These are phyloP conservation scores for Phyllotreta cruciferae DNA, from an alignment of 2,888 invertebrate species.

Conservation along the genomic window DNA sequence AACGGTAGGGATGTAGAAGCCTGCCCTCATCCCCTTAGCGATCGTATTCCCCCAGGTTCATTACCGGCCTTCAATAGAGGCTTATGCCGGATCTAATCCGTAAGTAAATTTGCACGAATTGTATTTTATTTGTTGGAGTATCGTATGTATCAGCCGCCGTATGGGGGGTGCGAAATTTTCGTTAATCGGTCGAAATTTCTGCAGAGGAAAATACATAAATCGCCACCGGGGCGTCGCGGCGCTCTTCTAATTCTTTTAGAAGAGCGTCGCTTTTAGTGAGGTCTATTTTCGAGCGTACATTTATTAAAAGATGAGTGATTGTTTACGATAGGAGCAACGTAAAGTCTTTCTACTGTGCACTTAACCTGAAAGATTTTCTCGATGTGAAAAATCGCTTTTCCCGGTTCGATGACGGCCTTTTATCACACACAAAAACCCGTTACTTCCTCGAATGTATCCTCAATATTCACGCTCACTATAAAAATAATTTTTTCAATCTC, in stretches of 20 bases:
- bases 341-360: conserved; percentile 47
- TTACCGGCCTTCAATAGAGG: conserved; percentile 41
- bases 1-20: conserved; percentile 29
- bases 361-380: conserved; percentile 32
- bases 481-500: too few species aligned
- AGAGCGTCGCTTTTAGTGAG: conserved; percentile 27
- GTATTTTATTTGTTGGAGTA: conserved; percentile 39
- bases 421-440: too few species aligned
- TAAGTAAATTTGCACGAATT: conserved; percentile 45
- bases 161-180: conserved; percentile 8
- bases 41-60: conserved; percentile 44
- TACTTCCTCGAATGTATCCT: too few species aligned
- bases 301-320: conserved; percentile 50
- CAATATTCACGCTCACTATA: too few species aligned
- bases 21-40: conserved; percentile 40
- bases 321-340: conserved; percentile 50
- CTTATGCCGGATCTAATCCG: conserved; percentile 42
- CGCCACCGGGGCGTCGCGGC: neutral
- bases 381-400: conserved; percentile 41
- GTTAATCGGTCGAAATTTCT: too few species aligned
- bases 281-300: conserved; percentile 42
- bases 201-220: neutral
- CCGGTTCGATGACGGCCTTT: too few species aligned
- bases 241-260: conserved; percentile 18
- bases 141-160: conserved; percentile 30